phyloP scores from a whole-genome alignment of 2,113 vertebrate genomes.

The Fregata magnificens region DNA sequence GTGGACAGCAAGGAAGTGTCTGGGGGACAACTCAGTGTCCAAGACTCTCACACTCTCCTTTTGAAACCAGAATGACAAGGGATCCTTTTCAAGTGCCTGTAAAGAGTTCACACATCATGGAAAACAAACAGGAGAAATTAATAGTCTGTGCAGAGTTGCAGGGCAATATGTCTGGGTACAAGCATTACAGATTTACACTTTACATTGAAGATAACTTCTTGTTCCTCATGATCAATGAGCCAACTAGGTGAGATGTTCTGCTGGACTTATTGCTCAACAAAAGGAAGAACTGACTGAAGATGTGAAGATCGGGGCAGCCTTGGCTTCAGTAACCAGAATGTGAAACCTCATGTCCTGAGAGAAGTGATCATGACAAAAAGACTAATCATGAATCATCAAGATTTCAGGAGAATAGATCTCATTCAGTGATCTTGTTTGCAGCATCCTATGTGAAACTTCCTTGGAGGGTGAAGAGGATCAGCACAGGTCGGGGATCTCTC shows the following conservation, averaged over 20 bases:
- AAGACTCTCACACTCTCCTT: neutral
- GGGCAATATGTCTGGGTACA: neutral
- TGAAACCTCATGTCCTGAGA: neutral
- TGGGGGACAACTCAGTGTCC: neutral
- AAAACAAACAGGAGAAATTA: neutral
- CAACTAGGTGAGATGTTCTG: neutral
- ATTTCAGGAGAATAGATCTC: neutral
- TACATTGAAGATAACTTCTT: neutral
- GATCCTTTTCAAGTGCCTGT: neutral
- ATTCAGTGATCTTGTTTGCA: neutral
- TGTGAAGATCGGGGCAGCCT: neutral
- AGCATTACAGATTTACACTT: neutral
- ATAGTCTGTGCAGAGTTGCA: neutral
- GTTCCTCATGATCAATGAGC: neutral
- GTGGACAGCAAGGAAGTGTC: neutral
- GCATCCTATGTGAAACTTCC: neutral
- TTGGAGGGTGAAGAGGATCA: neutral
- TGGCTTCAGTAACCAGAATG: neutral
- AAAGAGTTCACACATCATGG: neutral
- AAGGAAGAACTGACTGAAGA: neutral
- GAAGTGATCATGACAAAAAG: neutral
- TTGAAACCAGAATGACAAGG: neutral
- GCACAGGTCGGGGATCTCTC: neutral
- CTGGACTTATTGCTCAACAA: neutral
- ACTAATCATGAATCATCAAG: neutral